phyloP scores from a whole-genome alignment of 2,797 vertebrate species.

The Platyrinchus mystaceus region DNA sequence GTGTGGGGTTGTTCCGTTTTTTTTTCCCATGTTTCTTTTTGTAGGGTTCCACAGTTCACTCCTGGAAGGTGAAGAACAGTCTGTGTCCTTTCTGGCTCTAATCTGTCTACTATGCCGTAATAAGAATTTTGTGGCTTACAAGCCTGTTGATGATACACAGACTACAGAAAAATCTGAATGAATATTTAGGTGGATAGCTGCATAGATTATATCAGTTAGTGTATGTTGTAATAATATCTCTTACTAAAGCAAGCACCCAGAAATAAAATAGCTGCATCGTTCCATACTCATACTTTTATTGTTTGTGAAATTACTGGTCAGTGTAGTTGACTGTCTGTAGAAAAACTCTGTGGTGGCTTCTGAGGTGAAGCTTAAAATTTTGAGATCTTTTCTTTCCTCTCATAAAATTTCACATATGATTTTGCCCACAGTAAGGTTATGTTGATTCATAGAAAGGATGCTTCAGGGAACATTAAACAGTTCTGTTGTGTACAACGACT shows the following conservation, averaged over 20 bases:
- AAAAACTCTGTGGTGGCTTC: not conserved
- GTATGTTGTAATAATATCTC: not conserved
- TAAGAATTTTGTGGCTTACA: not conserved
- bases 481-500: not conserved
- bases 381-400: not conserved
- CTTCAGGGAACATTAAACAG: not conserved
- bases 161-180: not conserved
- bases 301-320: not conserved
- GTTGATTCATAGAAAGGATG: not conserved
- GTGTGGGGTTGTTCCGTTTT: rapidly evolving
- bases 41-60: not conserved
- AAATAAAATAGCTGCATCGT: not conserved
- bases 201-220: not conserved
- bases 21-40: not conserved
- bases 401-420: not conserved
- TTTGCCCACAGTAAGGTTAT: not conserved
- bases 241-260: not conserved
- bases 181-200: not conserved
- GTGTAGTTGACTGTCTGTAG: not conserved
- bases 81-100: not conserved
- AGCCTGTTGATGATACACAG: not conserved
- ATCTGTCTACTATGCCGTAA: not conserved
- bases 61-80: not conserved
- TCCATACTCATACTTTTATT: not conserved
- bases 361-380: not conserved